Evolutionary conservation across 1,140 invertebrate genomes (phyloP).

Genomic region (Bombus cullumanus): DNA sequence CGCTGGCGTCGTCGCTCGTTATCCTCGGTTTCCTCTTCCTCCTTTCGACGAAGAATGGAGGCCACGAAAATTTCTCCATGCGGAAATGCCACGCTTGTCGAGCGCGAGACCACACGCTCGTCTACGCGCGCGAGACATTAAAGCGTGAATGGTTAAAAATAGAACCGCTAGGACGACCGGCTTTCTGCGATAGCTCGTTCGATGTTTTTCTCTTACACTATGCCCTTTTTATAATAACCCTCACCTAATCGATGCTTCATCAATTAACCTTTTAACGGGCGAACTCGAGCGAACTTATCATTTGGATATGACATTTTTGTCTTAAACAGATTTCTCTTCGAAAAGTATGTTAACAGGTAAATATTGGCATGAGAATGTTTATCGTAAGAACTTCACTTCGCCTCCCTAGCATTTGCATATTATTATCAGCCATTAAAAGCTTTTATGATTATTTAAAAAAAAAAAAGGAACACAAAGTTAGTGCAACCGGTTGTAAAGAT

Average conservation of each 20-base stretch:
- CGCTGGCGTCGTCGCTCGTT: conserved; percentile 46
- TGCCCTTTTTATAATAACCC: background rate
- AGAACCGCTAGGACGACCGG: conserved; percentile 35
- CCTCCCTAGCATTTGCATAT: background rate
- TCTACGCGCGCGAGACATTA: conserved; percentile 35
- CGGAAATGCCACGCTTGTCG: conserved; percentile 59
- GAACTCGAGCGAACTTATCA: background rate
- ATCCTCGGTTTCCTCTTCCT: conserved; percentile 61
- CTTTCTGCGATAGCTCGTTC: conserved; percentile 9
- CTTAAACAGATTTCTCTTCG: background rate
- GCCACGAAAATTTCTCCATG: conserved; percentile 60
- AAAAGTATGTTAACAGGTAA: background rate
- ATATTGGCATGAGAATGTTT: background rate
- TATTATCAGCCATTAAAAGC: background rate
- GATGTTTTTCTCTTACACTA: background rate
- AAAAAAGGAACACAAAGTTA: background rate
- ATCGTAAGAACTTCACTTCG: background rate
- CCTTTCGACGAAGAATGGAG: conserved; percentile 53
- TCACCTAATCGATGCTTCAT: background rate
- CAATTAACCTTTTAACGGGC: conserved; percentile 1
- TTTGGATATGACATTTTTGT: background rate
- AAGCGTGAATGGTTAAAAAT: conserved; percentile 60
- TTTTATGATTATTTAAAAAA: background rate
- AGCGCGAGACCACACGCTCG: conserved; percentile 22
- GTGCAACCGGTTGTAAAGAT: conserved; percentile 13